Base-by-base conservation (phyloP, 30 jellyfish, hydroid and myxozoan species). In the Hydractinia symbiolongicarpus region DNA sequence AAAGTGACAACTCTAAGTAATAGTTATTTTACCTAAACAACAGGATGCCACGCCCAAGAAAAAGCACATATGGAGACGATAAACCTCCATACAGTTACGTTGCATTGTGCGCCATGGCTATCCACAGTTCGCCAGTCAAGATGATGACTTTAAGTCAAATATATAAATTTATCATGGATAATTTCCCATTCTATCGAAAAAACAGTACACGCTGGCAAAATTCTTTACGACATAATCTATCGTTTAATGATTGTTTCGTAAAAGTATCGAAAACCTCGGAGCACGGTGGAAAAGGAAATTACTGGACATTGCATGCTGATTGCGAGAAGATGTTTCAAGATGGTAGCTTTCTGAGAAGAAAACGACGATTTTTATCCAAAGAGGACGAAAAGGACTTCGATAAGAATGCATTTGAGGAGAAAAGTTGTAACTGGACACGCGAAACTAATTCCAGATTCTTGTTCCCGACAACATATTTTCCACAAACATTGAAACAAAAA, bases 61-160 rank as follows among this genome's bases (percentile, higher is more conserved):
- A 92, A 61, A 87, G 95, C 72, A 78, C 93, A 14, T 92, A 92
- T 66, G 98, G 96, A 8, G 98, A 83, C 53, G 98, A 92, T 30
- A 92, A 92, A 64, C 98, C 98, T 10, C 96, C 98, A 0, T 92
- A 92, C 67, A 85, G 96, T 17, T 92, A 92, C 69, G 98, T 92
- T 19, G 98, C 98, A 5, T 71, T 92, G 82, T 92, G 98, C 82
- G 98, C 98, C 13, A 92, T 92, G 98, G 98, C 98, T 19, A 92
- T 92, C 5, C 95, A 85, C 72, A 92, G 96, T 71, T 83, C 98
- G 13, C 87, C 98, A 5, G 70, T 71, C 66, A 79, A 84, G 76
- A 92, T 92, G 98, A 92, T 92, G 98, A 92, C 98, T 1, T 71
- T 92, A 55, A 87, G 96, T 50, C 96, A 92, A 62, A 92, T 92